phyloP scores from a whole-genome alignment of 2,888 invertebrate species.

The Heterodera filipjevi region DNA sequence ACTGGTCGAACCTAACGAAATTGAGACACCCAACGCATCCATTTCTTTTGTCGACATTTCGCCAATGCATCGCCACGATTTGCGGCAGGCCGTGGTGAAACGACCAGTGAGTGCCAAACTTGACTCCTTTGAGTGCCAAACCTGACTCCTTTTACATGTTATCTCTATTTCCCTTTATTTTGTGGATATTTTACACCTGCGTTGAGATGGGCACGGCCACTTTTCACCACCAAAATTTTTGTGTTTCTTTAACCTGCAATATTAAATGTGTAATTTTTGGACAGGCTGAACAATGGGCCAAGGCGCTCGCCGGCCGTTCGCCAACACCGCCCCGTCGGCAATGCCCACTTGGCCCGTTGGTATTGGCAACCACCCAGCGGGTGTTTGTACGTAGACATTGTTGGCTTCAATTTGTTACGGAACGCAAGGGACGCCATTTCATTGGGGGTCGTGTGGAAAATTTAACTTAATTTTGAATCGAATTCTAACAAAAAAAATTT shows the following conservation, averaged over 20 bases:
- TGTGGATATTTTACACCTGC: no score
- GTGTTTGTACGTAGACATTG: constrained; percentile 54
- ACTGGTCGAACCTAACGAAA: constrained; percentile 37
- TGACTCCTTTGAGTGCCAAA: no score
- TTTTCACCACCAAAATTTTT: no score
- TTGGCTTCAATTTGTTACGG: constrained; percentile 87
- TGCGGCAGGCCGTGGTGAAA: constrained; percentile 74
- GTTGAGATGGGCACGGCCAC: no score
- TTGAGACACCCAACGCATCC: constrained; percentile 73
- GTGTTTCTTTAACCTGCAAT: background rate
- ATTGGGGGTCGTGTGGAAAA: constrained; percentile 73
- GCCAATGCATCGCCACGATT: constrained; percentile 95
- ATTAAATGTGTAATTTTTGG: constrained; percentile 21
- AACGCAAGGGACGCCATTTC: constrained; percentile 93
- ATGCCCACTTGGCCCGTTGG: constrained; percentile 33
- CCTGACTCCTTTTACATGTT: no score
- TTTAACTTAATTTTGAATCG: no score
- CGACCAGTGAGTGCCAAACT: background rate
- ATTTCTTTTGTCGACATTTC: constrained; percentile 97
- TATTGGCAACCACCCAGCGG: constrained; percentile 50
- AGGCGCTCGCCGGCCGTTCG: constrained; percentile 13
- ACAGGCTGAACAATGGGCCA: constrained; percentile 22
- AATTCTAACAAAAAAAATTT: no score
- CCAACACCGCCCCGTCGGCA: constrained; percentile 1
- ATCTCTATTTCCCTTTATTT: no score